Percentiles rank a stretch among this genome's conserved stretches.
Evolutionary conservation across 2,797 vertebrate species (phyloP).

Genomic region (Chloroceryle amazona): DNA sequence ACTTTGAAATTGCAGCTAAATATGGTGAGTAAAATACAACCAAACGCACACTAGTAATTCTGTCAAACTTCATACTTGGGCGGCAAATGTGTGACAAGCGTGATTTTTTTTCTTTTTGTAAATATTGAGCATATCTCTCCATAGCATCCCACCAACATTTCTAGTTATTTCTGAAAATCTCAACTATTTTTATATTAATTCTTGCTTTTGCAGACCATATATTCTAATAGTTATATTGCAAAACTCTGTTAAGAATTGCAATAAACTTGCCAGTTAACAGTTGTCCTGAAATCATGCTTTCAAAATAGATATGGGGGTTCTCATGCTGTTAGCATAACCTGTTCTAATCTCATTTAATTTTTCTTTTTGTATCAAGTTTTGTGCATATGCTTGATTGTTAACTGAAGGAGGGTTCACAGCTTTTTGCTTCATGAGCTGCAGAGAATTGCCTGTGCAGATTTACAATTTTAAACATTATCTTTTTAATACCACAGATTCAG

Average conservation of each 20-base stretch:
- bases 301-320: not conserved
- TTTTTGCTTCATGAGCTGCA: not conserved
- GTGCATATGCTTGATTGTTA: not conserved
- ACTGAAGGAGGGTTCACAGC: not conserved
- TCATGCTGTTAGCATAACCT: not conserved
- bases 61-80: not conserved
- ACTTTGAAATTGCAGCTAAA: conserved; percentile 88
- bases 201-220: not conserved
- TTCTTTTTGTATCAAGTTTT: not conserved
- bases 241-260: not conserved
- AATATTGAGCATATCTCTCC: not conserved
- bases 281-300: not conserved
- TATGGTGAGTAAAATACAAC: conserved; percentile 80
- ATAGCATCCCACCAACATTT: not conserved
- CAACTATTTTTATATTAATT: not conserved
- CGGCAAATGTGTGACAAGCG: not conserved
- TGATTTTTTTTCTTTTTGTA: not conserved
- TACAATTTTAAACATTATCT: not conserved
- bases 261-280: not conserved
- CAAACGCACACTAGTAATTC: not conserved
- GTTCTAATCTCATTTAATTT: not conserved
- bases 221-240: not conserved
- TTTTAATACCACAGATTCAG: not conserved
- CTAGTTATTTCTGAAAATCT: conserved; percentile 9
- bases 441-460: not conserved